A percentile compares a stretch with the other conserved stretches of the same genome.
These are phyloP conservation scores for Trichonephila inaurata DNA, from an alignment of 1,140 invertebrate species.

Conservation along the genomic window DNA sequence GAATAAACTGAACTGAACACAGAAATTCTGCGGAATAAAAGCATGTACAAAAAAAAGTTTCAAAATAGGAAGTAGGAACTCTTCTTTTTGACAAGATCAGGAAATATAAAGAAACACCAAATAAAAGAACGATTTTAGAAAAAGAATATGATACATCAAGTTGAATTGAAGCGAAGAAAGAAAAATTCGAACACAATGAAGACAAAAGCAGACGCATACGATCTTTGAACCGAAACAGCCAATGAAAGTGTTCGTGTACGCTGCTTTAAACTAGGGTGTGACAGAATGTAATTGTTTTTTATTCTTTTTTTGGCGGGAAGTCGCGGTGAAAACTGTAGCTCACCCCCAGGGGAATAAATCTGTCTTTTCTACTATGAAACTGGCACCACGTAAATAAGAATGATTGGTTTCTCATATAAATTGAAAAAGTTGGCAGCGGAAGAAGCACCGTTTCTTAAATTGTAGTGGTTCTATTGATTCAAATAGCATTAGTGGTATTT, in stretches of 20 bases:
- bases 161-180: conserved; percentile 33
- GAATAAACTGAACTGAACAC: background rate
- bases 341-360: conserved; percentile 47
- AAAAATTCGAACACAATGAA: conserved; percentile 41
- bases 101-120: conserved; percentile 23
- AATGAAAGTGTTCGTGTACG: conserved; percentile 63
- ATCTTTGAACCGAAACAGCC: conserved; percentile 64
- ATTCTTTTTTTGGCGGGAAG: conserved; percentile 19
- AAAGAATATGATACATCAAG: conserved; percentile 50
- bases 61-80: conserved; percentile 19
- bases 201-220: conserved; percentile 42
- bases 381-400: conserved; percentile 28
- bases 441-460: background rate
- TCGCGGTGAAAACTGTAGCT: conserved; percentile 31
- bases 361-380: conserved; percentile 13
- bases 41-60: background rate
- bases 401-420: conserved; percentile 33
- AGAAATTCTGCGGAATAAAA: background rate
- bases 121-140: conserved; percentile 39
- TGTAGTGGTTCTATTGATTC: background rate
- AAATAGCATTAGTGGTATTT: background rate
- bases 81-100: background rate
- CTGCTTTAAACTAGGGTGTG: conserved; percentile 54
- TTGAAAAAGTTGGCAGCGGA: background rate
- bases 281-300: conserved; percentile 70